Percentiles rank a stretch among this genome's conserved stretches.
These are phyloP conservation scores for Odocoileus virginianus DNA, from an alignment of 2,113 vertebrate species.

Conservation along the genomic window DNA sequence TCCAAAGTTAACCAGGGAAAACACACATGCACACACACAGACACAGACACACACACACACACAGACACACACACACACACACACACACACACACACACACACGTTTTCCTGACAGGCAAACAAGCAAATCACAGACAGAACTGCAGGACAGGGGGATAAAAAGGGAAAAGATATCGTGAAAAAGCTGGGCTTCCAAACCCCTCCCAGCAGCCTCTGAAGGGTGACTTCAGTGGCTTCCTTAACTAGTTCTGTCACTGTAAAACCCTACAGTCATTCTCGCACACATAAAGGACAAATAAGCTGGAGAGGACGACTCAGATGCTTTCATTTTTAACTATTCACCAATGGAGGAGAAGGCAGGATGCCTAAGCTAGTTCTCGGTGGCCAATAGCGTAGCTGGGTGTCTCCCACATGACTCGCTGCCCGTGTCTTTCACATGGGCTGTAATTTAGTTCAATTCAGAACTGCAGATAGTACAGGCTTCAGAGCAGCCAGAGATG, in stretches of 20 bases:
- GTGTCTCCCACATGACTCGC: conserved; percentile 87
- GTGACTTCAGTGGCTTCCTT: conserved; percentile 78
- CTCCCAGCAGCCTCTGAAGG: conserved; percentile 76
- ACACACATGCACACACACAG: not conserved
- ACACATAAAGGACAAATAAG: conserved; percentile 81
- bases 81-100: not conserved
- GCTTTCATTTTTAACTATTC: conserved; percentile 82
- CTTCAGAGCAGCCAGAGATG: conserved; percentile 83
- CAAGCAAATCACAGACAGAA: conserved; percentile 50
- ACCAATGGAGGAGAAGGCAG: conserved; percentile 87
- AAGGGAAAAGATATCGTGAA: not conserved
- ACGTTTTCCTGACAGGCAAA: conserved; percentile 63
- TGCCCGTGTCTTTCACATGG: conserved; percentile 85
- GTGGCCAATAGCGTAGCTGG: conserved; percentile 86
- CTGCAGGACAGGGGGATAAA: conserved; percentile 33
- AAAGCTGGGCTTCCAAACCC: conserved; percentile 72
- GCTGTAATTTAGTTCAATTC: conserved; percentile 85
- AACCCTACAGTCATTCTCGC: conserved; percentile 87
- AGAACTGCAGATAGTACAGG: conserved; percentile 86
- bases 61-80: too few relatives aligned
- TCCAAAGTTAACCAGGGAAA: conserved; percentile 51
- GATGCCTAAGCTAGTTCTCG: conserved; percentile 81
- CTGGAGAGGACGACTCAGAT: conserved; percentile 78
- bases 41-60: not conserved
- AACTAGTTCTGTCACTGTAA: conserved; percentile 83